Evolutionary conservation across 1,140 invertebrate genomes (phyloP), one percentile per base, ranked within the genome.

Genomic region (Physella acuta): DNA sequence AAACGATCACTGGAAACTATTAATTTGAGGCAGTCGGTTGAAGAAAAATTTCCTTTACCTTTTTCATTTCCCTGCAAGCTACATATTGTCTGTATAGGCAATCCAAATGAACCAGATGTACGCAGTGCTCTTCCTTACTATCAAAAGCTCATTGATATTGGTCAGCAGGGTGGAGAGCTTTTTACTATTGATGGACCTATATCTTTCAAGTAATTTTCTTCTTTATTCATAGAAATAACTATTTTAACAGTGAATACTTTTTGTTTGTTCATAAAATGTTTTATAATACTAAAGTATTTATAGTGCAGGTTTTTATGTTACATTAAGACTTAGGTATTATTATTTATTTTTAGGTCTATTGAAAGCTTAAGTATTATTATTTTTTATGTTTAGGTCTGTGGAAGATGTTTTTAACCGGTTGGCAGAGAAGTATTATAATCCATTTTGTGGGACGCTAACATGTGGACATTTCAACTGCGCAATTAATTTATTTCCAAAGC

Each of bases 41-140:
- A 81, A 11, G 71, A 75, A 16, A 80, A 78, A 44, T 90, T 92
- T 79, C 88, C 89, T 4, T 85, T 94, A 30, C 92, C 92, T 16
- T 93, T 94, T 82, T 86, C 90, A 17, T 94, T 92, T 84, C 92
- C 92, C 36, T 90, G 90, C 70, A 93, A 92, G 86, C 86, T 95
- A 71, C 90, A 91, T 79, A 82, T 94, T 16, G 85, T 94, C 37
- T 90, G 90, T 71, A 85, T 94, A 39, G 87, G 82, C 55, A 83
- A 80, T 71, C 77, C 81, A 8, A 78, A 75, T 74, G 84, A 86
- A 51, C 69, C 79, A 34, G 76, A 76, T 52, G 61, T 86, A 11
- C 78, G 79, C 49, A 76, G 59, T 52, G 68, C 82, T 63, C 73
- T 87, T 49, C 82, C 86, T 52, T 76, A 87, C 58, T 88, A 85